Evolutionary conservation across 2,888 invertebrate species (phyloP), one percentile per base, ranked within the genome.

Genomic region (Dicycla oo): DNA sequence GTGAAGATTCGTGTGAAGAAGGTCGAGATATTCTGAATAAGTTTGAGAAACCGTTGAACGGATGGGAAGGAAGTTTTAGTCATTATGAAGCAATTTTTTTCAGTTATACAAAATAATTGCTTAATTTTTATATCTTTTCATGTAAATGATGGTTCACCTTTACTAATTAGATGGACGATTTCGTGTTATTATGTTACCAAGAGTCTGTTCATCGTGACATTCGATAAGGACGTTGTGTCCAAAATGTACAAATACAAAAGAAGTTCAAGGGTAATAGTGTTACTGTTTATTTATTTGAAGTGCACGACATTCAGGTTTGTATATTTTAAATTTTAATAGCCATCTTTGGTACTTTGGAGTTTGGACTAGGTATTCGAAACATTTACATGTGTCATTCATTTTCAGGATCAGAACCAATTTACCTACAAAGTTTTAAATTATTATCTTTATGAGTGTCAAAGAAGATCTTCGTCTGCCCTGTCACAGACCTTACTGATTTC

Each of bases 1-100:
- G 69, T 54, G 67, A 74, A 63, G 75, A 80, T 76, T 69, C 66
- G 61, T 70, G 67, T 57, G 75, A 67, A 60, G 70, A 80, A 83
- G 86, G 81, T 81, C 80, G 69, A 66, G 64, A 69, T 61, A 62
- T 60, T 64, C 43, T 58, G 61, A 70, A 62, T 62, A 11, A 49
- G 26, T 23, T 51, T 8, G 34, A 45, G 60, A 58, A 61, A 30
- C 13, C 38, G 54, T 56, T 64, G 8, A 77, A 49, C 53, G 43
- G 57, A 57, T 57, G 49, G 43, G 57, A 57, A 57, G 49, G 47
- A 62, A 57, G 15, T 23, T 81, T 58, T 49, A 30, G 15, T 38
- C 15, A 58, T 49, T 63, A 65, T 40, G 47, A 54, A 62, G 43
- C 38, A 7, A n/a, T 11, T 68, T 77, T 77, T 69, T 51, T 43